Conservation (phyloP, 1,140 invertebrate genomes). For the Hylaeus anthracinus region DNA sequence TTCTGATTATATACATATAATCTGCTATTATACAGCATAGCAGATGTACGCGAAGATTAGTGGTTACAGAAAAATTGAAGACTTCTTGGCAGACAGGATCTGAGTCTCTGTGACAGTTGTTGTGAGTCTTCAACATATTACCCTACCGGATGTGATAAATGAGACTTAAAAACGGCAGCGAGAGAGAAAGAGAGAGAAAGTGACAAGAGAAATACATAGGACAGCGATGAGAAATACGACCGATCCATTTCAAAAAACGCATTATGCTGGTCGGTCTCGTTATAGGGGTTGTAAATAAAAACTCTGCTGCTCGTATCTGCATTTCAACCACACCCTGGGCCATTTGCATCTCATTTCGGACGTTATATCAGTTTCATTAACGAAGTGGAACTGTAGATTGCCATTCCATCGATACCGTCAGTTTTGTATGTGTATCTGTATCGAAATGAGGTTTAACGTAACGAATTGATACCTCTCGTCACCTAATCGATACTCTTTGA, state of each 20-base stretch:
- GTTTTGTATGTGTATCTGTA: constrained; percentile 21
- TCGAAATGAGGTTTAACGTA: constrained; percentile 17
- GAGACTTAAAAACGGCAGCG: background rate
- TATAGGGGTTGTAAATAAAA: constrained; percentile 58
- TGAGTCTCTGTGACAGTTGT: constrained; percentile 1
- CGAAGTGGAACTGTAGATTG: constrained; percentile 64
- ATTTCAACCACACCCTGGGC: constrained; percentile 62
- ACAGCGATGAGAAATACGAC: constrained; percentile 42
- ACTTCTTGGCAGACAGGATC: background rate
- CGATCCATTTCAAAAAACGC: constrained; percentile 53
- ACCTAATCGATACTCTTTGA: background rate
- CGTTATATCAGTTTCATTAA: constrained; percentile 71
- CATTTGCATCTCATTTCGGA: constrained; percentile 69
- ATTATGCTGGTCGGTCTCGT: constrained; percentile 53
- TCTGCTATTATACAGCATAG: background rate
- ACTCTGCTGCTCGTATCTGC: constrained; percentile 53
- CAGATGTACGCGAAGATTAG: background rate
- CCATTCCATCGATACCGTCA: constrained; percentile 26
- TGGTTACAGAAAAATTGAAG: background rate
- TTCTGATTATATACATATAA: too few relatives aligned
- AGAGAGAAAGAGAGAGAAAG: constrained; percentile 20
- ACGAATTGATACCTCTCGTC: constrained; percentile 3
- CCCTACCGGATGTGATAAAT: constrained; percentile 12
- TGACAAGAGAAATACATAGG: constrained; percentile 28
- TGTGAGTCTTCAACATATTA: constrained; percentile 25